Conservation (phyloP, 1,140 invertebrate species). For the Thaumatotibia leucotreta region DNA sequence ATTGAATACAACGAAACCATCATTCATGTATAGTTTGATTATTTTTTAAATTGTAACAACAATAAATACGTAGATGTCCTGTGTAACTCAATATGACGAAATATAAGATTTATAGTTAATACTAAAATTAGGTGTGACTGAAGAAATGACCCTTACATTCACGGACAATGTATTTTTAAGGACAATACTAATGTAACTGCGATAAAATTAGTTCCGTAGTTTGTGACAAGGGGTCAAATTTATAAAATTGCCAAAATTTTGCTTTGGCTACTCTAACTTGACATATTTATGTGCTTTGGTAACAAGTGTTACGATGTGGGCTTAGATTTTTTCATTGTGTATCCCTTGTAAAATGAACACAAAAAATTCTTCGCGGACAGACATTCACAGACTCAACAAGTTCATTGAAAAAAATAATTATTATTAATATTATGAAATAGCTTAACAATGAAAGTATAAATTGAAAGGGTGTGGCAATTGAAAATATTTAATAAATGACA, state of each 20-base stretch:
- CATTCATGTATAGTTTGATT: no score
- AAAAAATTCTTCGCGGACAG: constrained; percentile 15
- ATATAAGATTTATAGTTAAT: constrained; percentile 29
- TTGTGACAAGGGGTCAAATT: constrained; percentile 58
- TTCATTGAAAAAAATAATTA: not conserved
- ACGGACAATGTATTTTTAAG: constrained; percentile 65
- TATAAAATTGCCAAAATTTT: constrained; percentile 37
- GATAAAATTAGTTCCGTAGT: constrained; percentile 59
- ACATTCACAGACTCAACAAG: not conserved
- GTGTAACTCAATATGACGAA: not conserved
- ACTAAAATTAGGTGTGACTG: constrained; percentile 54
- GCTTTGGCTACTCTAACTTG: constrained; percentile 34
- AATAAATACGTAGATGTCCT: no score
- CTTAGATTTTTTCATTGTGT: constrained; percentile 20
- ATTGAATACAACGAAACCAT: no score
- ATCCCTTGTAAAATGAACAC: no score
- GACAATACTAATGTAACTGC: constrained; percentile 57
- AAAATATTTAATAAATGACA: constrained; percentile 22
- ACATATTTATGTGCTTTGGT: constrained; percentile 49
- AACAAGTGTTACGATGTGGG: constrained; percentile 28
- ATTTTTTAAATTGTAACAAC: no score
- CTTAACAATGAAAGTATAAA: constrained; percentile 15
- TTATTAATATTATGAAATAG: not conserved
- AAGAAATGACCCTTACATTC: constrained; percentile 55
- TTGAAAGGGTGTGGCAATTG: constrained; percentile 36